These are phyloP conservation scores for Chlamydotis undulata DNA, from an alignment of 2,113 vertebrate genomes.

Conservation along the genomic window DNA sequence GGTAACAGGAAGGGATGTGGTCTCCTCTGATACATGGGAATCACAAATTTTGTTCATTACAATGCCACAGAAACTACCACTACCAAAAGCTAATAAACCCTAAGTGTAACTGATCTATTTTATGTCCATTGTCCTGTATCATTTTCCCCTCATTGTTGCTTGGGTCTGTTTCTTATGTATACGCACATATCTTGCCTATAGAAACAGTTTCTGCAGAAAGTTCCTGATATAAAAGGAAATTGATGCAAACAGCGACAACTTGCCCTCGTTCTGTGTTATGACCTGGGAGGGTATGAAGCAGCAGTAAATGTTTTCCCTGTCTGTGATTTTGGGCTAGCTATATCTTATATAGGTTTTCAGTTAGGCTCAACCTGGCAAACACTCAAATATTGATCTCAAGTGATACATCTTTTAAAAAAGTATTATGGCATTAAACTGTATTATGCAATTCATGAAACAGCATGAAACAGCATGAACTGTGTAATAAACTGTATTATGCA, in stretches of 20 bases:
- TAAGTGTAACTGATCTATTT: background rate
- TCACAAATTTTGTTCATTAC: background rate
- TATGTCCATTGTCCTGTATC: background rate
- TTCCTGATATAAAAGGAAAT: background rate
- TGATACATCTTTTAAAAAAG: background rate
- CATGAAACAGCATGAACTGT: background rate
- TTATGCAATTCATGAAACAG: background rate
- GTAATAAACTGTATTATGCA: background rate
- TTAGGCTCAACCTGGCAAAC: background rate
- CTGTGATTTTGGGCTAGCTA: background rate
- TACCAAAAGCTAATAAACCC: background rate
- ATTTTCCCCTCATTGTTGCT: background rate
- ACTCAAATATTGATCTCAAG: background rate
- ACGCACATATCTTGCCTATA: background rate
- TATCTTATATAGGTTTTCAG: background rate
- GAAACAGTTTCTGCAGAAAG: background rate
- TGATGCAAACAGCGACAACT: background rate
- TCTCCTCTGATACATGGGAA: background rate
- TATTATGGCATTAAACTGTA: background rate
- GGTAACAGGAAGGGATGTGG: accelerated
- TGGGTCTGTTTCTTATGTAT: background rate
- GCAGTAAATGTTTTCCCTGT: background rate
- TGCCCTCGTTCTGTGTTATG: background rate
- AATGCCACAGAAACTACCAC: background rate
- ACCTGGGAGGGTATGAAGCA: background rate